Evolutionary conservation across 2,888 invertebrate species (phyloP).

Genomic region (Hermaeophaga mercurialis): DNA sequence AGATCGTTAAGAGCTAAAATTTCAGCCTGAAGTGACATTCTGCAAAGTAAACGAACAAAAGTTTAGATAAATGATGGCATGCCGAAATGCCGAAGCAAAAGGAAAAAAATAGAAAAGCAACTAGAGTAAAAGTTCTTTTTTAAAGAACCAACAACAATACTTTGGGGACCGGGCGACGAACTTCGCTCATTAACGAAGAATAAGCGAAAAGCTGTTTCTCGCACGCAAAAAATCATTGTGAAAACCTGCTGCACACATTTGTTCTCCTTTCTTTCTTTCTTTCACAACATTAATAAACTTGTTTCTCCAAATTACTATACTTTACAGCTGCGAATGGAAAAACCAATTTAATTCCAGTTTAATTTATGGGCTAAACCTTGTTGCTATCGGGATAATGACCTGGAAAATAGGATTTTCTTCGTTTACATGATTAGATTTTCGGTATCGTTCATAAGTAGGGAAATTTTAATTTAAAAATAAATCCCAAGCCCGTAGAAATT

Average conservation of each 20-base stretch:
- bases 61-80: constrained; percentile 9
- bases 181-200: constrained; percentile 29
- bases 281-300: constrained; percentile 25
- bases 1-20: background rate
- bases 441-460: too few relatives aligned
- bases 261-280: constrained; percentile 2
- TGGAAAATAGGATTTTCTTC: too few relatives aligned
- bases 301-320: constrained; percentile 20
- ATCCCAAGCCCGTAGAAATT: too few relatives aligned
- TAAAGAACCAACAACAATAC: constrained; percentile 32
- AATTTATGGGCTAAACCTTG: too few relatives aligned
- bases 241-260: constrained; percentile 19
- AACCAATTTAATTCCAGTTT: constrained; percentile 11
- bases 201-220: constrained; percentile 23
- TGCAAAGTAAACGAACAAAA: constrained; percentile 1
- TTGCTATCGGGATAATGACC: too few relatives aligned
- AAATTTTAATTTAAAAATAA: too few relatives aligned
- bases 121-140: constrained; percentile 23
- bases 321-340: constrained; percentile 7
- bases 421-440: too few relatives aligned
- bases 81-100: constrained; percentile 4
- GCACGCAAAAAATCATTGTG: constrained; percentile 15
- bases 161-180: constrained; percentile 27
- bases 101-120: constrained; percentile 13
- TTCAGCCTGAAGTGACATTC: background rate